Conservation (phyloP, 2,113 vertebrate species). For the Nerophis lumbriciformis region DNA sequence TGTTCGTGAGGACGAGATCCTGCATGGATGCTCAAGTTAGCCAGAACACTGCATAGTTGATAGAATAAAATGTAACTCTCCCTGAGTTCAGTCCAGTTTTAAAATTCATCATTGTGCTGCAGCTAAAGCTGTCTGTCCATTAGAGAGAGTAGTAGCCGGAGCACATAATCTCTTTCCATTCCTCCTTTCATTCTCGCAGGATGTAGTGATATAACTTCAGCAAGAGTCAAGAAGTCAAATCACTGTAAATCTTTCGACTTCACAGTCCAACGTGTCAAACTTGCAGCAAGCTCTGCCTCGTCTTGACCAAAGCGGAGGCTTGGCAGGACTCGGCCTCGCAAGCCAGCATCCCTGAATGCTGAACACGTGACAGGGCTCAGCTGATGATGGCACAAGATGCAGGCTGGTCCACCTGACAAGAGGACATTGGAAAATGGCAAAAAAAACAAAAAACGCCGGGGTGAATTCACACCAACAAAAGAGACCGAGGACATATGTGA, state of each 20-base stretch:
- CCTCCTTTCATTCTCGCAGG: constrained; percentile 8
- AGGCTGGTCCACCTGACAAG: constrained; percentile 29
- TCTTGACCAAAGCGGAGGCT: constrained; percentile 42
- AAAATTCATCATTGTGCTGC: constrained; percentile 13
- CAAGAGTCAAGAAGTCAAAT: constrained; percentile 46
- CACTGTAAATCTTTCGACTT: constrained; percentile 47
- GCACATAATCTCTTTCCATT: constrained; percentile 23
- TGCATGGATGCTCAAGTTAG: background rate
- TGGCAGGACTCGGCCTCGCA: constrained; percentile 46
- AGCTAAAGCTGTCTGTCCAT: constrained; percentile 14
- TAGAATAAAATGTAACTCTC: constrained; percentile 6
- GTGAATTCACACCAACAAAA: background rate
- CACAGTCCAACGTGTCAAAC: constrained; percentile 55
- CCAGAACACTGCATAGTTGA: constrained; percentile 7
- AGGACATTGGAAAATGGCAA: constrained; percentile 12
- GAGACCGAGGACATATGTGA: constrained; percentile 8
- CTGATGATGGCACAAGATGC: constrained; percentile 28
- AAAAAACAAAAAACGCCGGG: background rate
- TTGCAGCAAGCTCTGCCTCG: constrained; percentile 43
- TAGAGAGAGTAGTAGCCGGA: constrained; percentile 12
- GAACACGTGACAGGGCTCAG: constrained; percentile 41
- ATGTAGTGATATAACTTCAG: constrained; percentile 35
- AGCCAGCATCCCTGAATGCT: constrained; percentile 42
- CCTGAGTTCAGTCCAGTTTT: constrained; percentile 9
- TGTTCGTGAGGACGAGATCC: no score